phyloP scores from a whole-genome alignment of 2,113 vertebrate species.

The Corythornis vintsioides region DNA sequence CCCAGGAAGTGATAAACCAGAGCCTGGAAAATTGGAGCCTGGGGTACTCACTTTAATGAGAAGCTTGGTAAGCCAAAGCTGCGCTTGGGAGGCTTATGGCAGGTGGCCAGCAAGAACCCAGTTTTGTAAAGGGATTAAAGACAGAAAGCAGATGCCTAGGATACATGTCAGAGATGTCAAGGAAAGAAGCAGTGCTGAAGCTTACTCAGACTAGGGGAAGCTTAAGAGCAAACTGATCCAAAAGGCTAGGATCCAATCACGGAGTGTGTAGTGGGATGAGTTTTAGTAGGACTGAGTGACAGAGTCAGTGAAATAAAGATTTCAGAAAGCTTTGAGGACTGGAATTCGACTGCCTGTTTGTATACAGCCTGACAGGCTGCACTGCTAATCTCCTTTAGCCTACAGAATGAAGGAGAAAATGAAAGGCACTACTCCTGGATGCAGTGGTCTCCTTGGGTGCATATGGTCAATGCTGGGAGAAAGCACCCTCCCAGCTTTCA shows the following conservation, averaged over 20 bases:
- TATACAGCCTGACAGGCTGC: neutral
- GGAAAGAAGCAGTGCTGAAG: constrained; percentile 16
- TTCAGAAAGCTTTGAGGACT: neutral
- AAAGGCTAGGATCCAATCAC: neutral
- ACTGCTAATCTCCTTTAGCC: neutral
- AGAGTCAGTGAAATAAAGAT: neutral
- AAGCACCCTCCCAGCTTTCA: neutral
- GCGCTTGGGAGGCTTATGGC: neutral
- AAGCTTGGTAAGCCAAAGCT: neutral
- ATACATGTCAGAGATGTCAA: constrained; percentile 23
- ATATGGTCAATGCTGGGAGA: rapidly evolving
- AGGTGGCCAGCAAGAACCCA: constrained; percentile 20
- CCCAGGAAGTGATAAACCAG: neutral
- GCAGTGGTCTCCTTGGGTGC: neutral
- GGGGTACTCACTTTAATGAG: neutral
- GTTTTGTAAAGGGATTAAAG: constrained; percentile 52
- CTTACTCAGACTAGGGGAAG: constrained; percentile 8
- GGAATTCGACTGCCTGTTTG: neutral
- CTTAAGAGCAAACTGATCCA: constrained; percentile 37
- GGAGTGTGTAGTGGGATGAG: neutral
- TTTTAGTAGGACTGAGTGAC: neutral
- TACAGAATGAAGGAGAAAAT: neutral
- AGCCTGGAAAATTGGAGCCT: neutral
- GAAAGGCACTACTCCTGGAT: neutral
- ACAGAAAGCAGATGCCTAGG: constrained; percentile 19